Base-by-base conservation (phyloP, 2,797 vertebrate genomes). In the Thalassophryne amazonica region DNA sequence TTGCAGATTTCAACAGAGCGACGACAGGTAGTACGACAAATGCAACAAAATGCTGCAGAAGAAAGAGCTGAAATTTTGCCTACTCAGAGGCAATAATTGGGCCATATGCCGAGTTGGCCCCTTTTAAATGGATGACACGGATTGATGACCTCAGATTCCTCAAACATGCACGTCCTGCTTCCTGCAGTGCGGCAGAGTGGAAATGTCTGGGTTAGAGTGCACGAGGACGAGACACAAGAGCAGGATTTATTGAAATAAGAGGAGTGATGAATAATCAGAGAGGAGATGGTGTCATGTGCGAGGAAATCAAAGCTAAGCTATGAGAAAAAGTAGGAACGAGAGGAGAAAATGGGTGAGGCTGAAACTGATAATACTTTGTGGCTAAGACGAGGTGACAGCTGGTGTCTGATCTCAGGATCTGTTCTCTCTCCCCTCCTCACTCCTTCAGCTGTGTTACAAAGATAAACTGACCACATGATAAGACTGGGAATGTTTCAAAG, bases 341-440 rank as follows among this genome's bases (percentile, higher is more conserved):
- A 40, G 34, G 73, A 57, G 60, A 74, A 80, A 77, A 79, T 36
- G 68, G 68, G 46, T 36, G 50, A 60, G 28, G 48, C 37, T 20
- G 53, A 64, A 28, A 60, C 54, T 60, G 70, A 74, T 67, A 55
- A 76, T 55, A 59, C 66, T 47, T 47, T 39, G 19, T 49, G 51
- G 70, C 65, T 62, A 69, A 84, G 78, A 69, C 54, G 0, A 31
- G 46, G 47, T 43, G 83, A 78, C 88, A 89, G 87, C 87, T 91
- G 89, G 83, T 76, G 88, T 90, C 89, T 90, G 86, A 83, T 76
- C 77, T 73, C 76, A 81, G 83, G 85, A 86, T 86, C 73, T 78
- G n/a, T 64, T 67, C 64, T 53, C 42, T 46, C 47, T 41, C 38
- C 22, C 43, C 61, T 64, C 56, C 21, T 62, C 47, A 63, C 41